Conservation (phyloP, 1,140 invertebrate genomes). For the Elymnias hypermnestra region DNA sequence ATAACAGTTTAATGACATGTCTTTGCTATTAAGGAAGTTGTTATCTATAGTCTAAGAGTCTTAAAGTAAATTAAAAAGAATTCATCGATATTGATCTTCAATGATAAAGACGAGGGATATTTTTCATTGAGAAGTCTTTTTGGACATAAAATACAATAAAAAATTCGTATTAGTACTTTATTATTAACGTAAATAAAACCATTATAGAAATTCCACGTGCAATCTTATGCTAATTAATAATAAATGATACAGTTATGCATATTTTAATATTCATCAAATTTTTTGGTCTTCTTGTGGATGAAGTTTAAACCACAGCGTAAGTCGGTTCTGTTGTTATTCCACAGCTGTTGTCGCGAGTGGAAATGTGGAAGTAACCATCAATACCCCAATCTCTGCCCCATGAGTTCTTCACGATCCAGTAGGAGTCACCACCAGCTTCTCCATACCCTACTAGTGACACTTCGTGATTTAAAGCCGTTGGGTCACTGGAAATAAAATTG, state of each 20-base stretch:
- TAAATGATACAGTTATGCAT: background rate
- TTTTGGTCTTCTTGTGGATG: too few relatives aligned
- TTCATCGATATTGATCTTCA: too few relatives aligned
- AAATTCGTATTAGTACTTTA: slow-evolving; percentile 7
- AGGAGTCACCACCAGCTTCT: slow-evolving; percentile 75
- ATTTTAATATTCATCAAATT: background rate
- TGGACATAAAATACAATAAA: background rate
- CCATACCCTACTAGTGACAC: slow-evolving; percentile 79
- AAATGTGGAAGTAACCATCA: slow-evolving; percentile 88
- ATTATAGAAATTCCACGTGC: slow-evolving; percentile 17
- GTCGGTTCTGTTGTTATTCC: slow-evolving; percentile 77
- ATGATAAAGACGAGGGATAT: too few relatives aligned
- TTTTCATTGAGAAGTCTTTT: background rate
- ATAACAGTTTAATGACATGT: too few relatives aligned
- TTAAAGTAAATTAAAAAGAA: too few relatives aligned
- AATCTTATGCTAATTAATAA: slow-evolving; percentile 19
- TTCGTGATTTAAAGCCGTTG: slow-evolving; percentile 69
- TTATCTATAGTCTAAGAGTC: too few relatives aligned
- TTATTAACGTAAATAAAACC: slow-evolving; percentile 17
- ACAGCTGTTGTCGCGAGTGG: slow-evolving; percentile 87
- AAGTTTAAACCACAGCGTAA: slow-evolving; percentile 52
- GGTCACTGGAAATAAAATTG: slow-evolving; percentile 17
- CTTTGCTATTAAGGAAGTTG: too few relatives aligned
- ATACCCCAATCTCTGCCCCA: slow-evolving; percentile 84
- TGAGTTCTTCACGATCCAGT: slow-evolving; percentile 89